Conservation (phyloP, 2,888 invertebrate genomes). For the Strigamia crassipes region DNA sequence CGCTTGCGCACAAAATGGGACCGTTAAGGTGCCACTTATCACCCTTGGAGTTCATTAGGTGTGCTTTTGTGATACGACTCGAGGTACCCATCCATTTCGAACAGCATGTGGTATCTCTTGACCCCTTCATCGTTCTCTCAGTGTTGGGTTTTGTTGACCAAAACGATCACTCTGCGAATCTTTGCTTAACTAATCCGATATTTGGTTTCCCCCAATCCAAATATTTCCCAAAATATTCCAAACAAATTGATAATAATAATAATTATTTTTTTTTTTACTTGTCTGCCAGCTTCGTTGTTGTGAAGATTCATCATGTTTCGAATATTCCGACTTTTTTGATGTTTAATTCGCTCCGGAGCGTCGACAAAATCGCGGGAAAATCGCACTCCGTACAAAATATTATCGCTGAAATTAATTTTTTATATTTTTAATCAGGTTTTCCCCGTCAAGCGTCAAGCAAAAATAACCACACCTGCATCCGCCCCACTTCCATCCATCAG, state of each 20-base stretch:
- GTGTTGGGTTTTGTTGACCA: not conserved
- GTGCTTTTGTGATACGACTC: not conserved
- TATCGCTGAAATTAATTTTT: conserved; percentile 60
- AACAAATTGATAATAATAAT: too few species aligned
- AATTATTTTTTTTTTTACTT: too few species aligned
- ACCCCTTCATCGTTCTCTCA: not conserved
- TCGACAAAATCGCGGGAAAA: conserved; percentile 65
- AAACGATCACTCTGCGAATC: not conserved
- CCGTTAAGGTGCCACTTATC: not conserved
- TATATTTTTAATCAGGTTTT: not conserved
- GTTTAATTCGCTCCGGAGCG: conserved; percentile 61
- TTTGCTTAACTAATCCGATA: not conserved
- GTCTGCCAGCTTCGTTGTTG: conserved; percentile 65
- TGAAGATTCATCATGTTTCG: conserved; percentile 65
- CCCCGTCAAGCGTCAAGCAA: too few species aligned
- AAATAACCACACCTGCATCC: conserved; percentile 63
- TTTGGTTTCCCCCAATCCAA: not conserved
- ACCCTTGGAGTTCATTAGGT: not conserved
- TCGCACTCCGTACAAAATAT: conserved; percentile 64
- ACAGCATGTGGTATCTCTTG: not conserved
- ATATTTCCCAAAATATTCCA: too few species aligned
- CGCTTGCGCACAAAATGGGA: not conserved
- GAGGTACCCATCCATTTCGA: not conserved
- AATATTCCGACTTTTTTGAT: conserved; percentile 60
- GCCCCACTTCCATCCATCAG: conserved; percentile 66